These are phyloP conservation scores for Oasisia sp. DNA, from an alignment of 2,888 invertebrate genomes.

Conservation along the genomic window DNA sequence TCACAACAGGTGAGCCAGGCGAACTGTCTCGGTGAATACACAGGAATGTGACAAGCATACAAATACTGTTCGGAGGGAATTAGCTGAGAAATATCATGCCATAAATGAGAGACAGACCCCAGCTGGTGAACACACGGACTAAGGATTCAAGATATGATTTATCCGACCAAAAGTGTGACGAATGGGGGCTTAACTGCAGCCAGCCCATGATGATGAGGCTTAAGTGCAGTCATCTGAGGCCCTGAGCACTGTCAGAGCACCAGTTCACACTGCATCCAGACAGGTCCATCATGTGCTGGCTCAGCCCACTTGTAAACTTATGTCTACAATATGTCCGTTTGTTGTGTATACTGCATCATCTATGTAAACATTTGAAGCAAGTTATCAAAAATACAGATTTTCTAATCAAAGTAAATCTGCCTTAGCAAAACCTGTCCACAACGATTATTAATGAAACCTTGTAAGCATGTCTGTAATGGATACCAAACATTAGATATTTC, in stretches of 20 bases:
- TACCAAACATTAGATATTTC: no score
- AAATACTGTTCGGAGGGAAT: neutral
- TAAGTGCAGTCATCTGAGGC: neutral
- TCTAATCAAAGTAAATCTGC: no score
- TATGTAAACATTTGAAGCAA: no score
- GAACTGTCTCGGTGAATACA: neutral
- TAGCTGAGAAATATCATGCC: neutral
- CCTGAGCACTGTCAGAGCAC: neutral
- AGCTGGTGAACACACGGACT: neutral
- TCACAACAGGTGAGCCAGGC: neutral
- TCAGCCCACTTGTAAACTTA: neutral
- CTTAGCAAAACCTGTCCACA: no score
- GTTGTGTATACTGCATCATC: no score
- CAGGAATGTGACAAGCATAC: neutral
- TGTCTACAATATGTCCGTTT: no score
- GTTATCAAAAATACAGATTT: no score
- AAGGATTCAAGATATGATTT: neutral
- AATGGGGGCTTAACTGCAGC: neutral
- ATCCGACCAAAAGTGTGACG: neutral
- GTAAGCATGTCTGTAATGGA: no score
- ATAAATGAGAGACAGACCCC: neutral
- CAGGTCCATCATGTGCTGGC: neutral
- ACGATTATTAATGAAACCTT: no score
- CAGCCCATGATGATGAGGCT: neutral
- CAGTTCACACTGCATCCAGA: neutral